Evolutionary conservation across 2,113 vertebrate species (phyloP), one percentile per base, ranked within the genome.

Genomic region (Phalacrocorax pelagicus): DNA sequence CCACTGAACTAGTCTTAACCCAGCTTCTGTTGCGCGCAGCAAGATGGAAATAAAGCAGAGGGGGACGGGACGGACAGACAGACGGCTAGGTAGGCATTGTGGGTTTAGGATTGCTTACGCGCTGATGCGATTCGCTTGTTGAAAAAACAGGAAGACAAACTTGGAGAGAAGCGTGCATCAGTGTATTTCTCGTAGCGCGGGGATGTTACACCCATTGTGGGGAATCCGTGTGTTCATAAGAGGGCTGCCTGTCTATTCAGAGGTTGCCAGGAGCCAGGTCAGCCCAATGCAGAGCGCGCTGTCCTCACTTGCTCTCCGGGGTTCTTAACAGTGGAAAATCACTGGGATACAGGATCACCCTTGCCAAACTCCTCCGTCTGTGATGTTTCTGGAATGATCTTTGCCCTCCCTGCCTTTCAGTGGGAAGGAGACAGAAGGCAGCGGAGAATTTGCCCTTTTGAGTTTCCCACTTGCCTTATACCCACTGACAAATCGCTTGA

Each of bases 31-130:
- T 15, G 30, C 29, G 61, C 15, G 22, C 44, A 20, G 9, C 44
- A 38, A 67, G 62, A 5, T 40, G 84, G 83, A 55, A 59, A 49
- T 11, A 16, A 22, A 58, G 47, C 54, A 2, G 3, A 15, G 15
- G 8, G 72, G 40, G 51, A 15, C 9, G 1, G 57, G 38, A 44
- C 13, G 5, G 63, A 13, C 20, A 13, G 71, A 18, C 75, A 9
- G 62, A 1, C 2, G 2, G 73, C 16, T 13, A 1, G 2, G 11
- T 7, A 57, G 72, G 9, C 19, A 0, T 2, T 5, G 38, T 7
- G 46, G 46, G 52, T 29, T 58, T 12, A 4, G 75, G 69, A 21
- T 22, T 34, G 20, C 6, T 13, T 4, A 0, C 7, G 46, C 5
- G 75, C 38, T 61, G 40, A 34, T 38, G 63, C 44, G 40, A 21